These are phyloP conservation scores for Zaprionus nigranus DNA, from an alignment of 1,140 invertebrate genomes.

Conservation along the genomic window DNA sequence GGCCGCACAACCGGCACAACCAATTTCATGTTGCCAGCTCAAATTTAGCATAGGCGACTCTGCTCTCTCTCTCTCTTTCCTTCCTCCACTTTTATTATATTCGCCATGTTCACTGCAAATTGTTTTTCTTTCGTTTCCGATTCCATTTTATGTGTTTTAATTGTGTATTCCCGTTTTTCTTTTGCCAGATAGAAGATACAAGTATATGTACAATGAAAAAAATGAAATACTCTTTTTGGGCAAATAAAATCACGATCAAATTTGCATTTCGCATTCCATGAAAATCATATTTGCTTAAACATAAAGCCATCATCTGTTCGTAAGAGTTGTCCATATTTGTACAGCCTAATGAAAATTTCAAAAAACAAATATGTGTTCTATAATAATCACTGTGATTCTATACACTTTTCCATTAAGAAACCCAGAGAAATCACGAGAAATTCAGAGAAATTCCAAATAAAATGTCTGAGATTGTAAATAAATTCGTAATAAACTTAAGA, in stretches of 20 bases:
- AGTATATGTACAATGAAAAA: no score
- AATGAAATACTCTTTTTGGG: not conserved
- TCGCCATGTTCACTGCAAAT: conserved; percentile 32
- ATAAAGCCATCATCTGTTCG: not conserved
- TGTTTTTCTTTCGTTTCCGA: conserved; percentile 34
- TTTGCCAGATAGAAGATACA: conserved; percentile 3
- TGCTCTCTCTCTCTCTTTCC: not conserved
- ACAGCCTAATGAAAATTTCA: not conserved
- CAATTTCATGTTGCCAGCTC: conserved; percentile 66
- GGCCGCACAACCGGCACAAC: conserved; percentile 54
- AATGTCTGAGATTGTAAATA: conserved; percentile 1
- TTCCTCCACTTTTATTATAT: conserved; percentile 27
- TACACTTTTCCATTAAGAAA: not conserved
- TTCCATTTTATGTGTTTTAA: conserved; percentile 56
- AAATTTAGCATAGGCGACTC: conserved; percentile 17
- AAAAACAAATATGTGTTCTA: not conserved
- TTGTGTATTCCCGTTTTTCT: conserved; percentile 43
- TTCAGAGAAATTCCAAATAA: not conserved
- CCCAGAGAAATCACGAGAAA: not conserved
- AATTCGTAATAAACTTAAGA: conserved; percentile 25
- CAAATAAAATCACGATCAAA: conserved; percentile 2
- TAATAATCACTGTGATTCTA: not conserved
- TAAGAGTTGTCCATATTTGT: not conserved
- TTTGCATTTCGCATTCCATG: not conserved
- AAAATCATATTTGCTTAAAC: not conserved